Percentiles rank a stretch among this genome's conserved stretches.
Evolutionary conservation across 1,140 invertebrate species (phyloP).

Genomic region (Hylaeus volcanicus): DNA sequence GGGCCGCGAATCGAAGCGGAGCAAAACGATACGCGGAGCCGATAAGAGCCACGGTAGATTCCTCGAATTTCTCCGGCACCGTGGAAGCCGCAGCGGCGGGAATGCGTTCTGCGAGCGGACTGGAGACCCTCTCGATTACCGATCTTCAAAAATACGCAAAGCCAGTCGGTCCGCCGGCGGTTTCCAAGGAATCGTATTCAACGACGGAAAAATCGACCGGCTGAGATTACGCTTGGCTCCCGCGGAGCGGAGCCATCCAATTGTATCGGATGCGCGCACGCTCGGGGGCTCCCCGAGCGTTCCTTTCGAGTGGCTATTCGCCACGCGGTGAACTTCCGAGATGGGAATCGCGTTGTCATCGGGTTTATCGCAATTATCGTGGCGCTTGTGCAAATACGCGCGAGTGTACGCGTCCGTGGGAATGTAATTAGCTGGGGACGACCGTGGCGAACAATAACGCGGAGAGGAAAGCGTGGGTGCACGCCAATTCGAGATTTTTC

Average conservation of each 20-base stretch:
- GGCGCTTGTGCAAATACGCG: conserved; percentile 43
- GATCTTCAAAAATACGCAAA: conserved; percentile 57
- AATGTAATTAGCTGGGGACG: conserved; percentile 44
- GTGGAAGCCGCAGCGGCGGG: conserved; percentile 12
- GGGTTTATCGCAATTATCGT: conserved; percentile 64
- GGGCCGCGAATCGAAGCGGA: conserved; percentile 29
- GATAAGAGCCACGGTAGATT: conserved; percentile 41
- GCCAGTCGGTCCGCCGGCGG: conserved; percentile 15
- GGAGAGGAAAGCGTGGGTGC: conserved; percentile 9
- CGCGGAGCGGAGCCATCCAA: conserved; percentile 3
- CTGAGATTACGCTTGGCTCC: conserved; percentile 41
- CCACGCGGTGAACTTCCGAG: conserved; percentile 37
- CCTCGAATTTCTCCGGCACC: conserved; percentile 28
- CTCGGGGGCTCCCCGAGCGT: neutral
- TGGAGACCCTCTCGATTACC: conserved; percentile 43
- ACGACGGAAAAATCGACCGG: conserved; percentile 26
- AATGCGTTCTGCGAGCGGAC: conserved; percentile 37
- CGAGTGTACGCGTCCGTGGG: conserved; percentile 42
- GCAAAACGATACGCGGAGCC: conserved; percentile 31
- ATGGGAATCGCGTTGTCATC: conserved; percentile 67
- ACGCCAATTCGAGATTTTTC: conserved; percentile 39
- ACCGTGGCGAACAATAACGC: conserved; percentile 38
- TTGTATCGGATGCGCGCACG: conserved; percentile 26
- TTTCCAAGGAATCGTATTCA: conserved; percentile 49
- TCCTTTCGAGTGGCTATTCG: conserved; percentile 8